Percentiles rank a stretch among this genome's conserved stretches.
phyloP scores from a whole-genome alignment of 1,140 invertebrate genomes.

The Acyrthosiphon pisum region DNA sequence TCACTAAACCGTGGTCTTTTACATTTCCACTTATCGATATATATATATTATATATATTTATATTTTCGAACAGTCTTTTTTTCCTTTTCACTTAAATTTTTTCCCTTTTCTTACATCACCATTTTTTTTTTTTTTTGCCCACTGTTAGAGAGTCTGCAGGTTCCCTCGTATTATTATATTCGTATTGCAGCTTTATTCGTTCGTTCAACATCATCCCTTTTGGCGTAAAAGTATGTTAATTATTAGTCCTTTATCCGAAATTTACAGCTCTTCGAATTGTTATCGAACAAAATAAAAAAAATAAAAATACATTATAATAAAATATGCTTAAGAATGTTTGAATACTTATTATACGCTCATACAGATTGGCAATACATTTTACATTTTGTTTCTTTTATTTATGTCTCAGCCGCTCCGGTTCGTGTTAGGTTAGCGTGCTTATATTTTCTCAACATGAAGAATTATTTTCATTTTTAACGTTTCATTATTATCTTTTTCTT shows the following conservation, averaged over 20 bases:
- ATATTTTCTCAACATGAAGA: not conserved
- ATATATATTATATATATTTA: not conserved
- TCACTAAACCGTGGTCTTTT: not conserved
- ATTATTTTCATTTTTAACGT: not conserved
- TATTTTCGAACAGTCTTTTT: not conserved
- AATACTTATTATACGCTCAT: not conserved
- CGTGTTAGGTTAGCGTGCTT: not conserved
- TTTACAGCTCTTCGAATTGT: conserved; percentile 1
- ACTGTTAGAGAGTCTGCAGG: not conserved
- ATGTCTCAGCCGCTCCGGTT: not conserved
- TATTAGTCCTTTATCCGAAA: not conserved
- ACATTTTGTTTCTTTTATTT: not conserved
- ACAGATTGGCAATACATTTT: not conserved
- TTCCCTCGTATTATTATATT: not conserved
- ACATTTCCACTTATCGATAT: not conserved
- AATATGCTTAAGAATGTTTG: not conserved
- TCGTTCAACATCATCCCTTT: not conserved
- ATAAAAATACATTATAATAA: not conserved
- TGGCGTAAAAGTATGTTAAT: not conserved
- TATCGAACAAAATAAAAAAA: not conserved
- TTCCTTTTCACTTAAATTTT: not conserved
- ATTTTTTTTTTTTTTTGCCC: not conserved
- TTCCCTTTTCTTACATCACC: not conserved
- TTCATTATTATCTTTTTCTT: not conserved
- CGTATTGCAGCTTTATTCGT: not conserved